These are phyloP conservation scores for Gerris lacustris DNA, from an alignment of 2,888 invertebrate genomes.

Conservation along the genomic window DNA sequence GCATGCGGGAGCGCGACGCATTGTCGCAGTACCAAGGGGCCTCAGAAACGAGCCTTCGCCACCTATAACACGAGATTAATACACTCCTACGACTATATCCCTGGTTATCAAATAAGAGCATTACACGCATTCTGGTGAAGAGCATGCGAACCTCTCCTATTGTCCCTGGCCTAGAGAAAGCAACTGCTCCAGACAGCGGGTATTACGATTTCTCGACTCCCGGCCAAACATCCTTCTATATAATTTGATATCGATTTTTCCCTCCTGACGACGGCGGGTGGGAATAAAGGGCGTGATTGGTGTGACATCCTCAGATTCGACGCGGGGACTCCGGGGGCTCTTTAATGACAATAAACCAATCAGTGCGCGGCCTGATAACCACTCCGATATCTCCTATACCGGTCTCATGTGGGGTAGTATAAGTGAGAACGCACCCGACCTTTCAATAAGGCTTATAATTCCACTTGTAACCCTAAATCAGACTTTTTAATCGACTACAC, in stretches of 20 bases:
- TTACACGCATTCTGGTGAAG: background rate
- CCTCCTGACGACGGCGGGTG: background rate
- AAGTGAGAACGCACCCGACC: no score
- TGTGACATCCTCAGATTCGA: background rate
- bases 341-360: background rate
- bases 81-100: background rate
- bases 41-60: background rate
- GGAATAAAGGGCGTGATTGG: background rate
- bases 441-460: no score
- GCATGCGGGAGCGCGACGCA: no score
- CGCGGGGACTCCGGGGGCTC: background rate
- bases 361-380: background rate
- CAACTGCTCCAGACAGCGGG: background rate
- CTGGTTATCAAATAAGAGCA: background rate
- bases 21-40: background rate
- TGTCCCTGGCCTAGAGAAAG: no score
- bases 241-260: conserved; percentile 1
- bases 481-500: no score
- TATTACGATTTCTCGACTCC: background rate
- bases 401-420: no score
- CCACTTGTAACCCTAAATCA: no score
- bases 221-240: background rate
- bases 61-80: background rate
- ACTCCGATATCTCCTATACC: no score
- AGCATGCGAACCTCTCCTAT: no score